Evolutionary conservation across 2,797 vertebrate genomes (phyloP), one percentile per base, ranked within the genome.

Genomic region (Anabas testudineus): DNA sequence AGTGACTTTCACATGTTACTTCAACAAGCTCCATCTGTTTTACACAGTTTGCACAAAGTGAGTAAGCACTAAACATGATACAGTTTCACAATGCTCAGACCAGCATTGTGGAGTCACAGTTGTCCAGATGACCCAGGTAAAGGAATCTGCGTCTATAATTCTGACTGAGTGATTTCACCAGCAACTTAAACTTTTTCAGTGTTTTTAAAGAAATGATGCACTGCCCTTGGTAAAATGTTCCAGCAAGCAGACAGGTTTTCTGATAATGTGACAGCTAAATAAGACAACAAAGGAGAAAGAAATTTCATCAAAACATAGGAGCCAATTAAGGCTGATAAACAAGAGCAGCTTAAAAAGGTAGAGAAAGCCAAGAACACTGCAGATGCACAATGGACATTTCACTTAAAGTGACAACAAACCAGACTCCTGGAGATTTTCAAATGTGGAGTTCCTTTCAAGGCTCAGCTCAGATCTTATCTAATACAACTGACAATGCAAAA

Each of bases 211-310:
- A 34, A 56, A 66, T 66, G 18, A 42, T 42, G 12, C 7, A n/a
- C 16, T 5, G 22, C 4, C 28, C 16, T 37, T 7, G 16, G 32
- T 8, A 6, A 42, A 45, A 21, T 67, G 5, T 54, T 39, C 10
- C 56, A 48, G 74, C 46, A 22, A 51, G 39, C 15, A 7, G 51
- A 58, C 51, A 19, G 56, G 42, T 43, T 54, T 24, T 36, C 48
- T 46, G 54, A 55, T 36, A 22, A 39, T 54, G 7, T 47, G 63
- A 51, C 71, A 71, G 73, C 36, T 21, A 67, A 68, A 67, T 0
- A 54, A 54, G 13, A 60, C n/a, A 28, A 65, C 52, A 71, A 54
- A 45, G 28, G 14, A 26, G 30, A 32, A 28, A 10, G 7, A 37
- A 46, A 39, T 22, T 6, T 15, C 19, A 24, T 37, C 21, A 39